Evolutionary conservation across 2,888 invertebrate species (phyloP).

Genomic region (Seira sanloemensis): DNA sequence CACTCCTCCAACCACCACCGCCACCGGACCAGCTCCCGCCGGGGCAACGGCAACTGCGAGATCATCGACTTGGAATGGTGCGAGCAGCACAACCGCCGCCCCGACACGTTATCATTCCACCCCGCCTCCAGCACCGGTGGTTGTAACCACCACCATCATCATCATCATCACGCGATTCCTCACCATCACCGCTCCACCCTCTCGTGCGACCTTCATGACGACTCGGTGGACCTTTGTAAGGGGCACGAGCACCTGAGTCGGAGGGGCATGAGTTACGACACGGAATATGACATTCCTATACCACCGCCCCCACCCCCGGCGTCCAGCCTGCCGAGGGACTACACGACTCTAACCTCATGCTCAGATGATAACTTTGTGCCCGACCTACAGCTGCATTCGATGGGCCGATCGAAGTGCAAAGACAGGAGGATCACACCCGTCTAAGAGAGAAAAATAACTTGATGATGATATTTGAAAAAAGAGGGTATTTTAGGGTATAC

Average conservation of each 20-base stretch:
- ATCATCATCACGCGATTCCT: neutral
- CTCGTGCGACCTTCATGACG: slow-evolving; percentile 36
- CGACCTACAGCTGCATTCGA: slow-evolving; percentile 40
- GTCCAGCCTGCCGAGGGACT: slow-evolving; percentile 54
- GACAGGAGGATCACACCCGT: slow-evolving; percentile 58
- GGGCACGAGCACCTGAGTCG: slow-evolving; percentile 53
- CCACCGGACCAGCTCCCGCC: slow-evolving; percentile 30
- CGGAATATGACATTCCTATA: slow-evolving; percentile 64
- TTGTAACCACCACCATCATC: slow-evolving; percentile 47
- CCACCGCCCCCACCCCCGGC: slow-evolving; percentile 71
- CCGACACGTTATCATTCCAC: slow-evolving; percentile 40
- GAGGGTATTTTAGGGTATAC: too few relatives aligned
- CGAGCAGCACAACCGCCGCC: slow-evolving; percentile 34
- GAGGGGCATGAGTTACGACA: slow-evolving; percentile 50
- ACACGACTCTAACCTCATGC: slow-evolving; percentile 59
- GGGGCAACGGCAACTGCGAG: slow-evolving; percentile 33
- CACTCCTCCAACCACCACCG: slow-evolving; percentile 49
- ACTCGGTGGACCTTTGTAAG: slow-evolving; percentile 41
- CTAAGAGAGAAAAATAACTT: too few relatives aligned
- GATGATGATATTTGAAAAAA: too few relatives aligned
- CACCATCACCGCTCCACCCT: too few relatives aligned
- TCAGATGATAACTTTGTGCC: slow-evolving; percentile 60
- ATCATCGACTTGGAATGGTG: slow-evolving; percentile 49
- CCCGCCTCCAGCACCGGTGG: slow-evolving; percentile 24
- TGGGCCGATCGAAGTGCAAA: slow-evolving; percentile 38